Conservation (phyloP, 2,797 vertebrate species). For the Hapalemur alaotrensis region DNA sequence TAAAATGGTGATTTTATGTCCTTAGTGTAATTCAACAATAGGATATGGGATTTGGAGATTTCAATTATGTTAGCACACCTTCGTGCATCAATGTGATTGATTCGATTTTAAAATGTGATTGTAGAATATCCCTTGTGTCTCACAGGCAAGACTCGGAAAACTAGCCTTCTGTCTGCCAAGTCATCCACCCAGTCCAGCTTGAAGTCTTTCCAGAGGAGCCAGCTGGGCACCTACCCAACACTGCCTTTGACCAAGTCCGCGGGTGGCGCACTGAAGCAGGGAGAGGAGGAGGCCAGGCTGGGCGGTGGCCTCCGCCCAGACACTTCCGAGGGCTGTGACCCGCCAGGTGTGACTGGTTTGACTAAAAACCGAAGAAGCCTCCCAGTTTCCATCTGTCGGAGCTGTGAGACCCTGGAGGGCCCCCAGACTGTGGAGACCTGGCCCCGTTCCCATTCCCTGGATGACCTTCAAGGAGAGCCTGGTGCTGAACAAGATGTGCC, state of each 20-base stretch:
- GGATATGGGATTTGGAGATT: background rate
- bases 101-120: background rate
- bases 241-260: conserved; percentile 89
- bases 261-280: conserved; percentile 86
- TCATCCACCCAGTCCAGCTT: conserved; percentile 87
- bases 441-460: conserved; percentile 95
- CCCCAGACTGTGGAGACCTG: conserved; percentile 80
- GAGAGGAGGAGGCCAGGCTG: conserved; percentile 84
- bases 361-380: conserved; percentile 88
- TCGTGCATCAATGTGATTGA: background rate
- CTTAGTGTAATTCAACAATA: background rate
- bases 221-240: conserved; percentile 90
- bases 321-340: conserved; percentile 83
- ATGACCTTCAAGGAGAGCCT: conserved; percentile 91
- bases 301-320: conserved; percentile 78
- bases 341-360: conserved; percentile 81
- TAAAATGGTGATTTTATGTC: background rate
- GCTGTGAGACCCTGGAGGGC: conserved; percentile 93
- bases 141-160: conserved; percentile 92
- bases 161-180: conserved; percentile 85
- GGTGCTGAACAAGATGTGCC: conserved; percentile 39
- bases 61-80: background rate
- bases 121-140: conserved; percentile 79
- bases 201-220: conserved; percentile 86
- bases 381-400: conserved; percentile 89